These are phyloP conservation scores for Remorina albescens DNA, from an alignment of 2,797 vertebrate species.

Conservation along the genomic window DNA sequence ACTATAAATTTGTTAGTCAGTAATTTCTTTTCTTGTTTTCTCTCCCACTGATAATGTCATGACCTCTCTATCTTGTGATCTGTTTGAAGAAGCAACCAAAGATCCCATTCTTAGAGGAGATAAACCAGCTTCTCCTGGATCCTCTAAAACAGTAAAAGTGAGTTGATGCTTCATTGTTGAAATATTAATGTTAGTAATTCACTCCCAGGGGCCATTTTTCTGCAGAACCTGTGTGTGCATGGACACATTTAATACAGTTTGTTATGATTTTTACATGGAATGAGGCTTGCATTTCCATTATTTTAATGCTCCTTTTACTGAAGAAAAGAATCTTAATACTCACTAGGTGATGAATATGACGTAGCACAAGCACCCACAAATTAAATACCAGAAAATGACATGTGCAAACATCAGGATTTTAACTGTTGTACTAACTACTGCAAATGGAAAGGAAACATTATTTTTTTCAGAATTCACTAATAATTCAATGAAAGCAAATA, in stretches of 20 bases:
- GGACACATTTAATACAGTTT: neutral
- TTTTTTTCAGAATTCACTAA: no score
- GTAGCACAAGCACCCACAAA: no score
- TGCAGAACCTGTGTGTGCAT: no score
- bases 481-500: neutral
- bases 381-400: neutral
- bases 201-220: neutral
- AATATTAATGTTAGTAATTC: neutral
- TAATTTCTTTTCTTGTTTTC: no score
- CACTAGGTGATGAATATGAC: neutral
- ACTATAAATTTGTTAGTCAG: no score
- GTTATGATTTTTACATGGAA: neutral
- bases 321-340: neutral
- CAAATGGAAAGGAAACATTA: no score
- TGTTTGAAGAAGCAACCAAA: neutral
- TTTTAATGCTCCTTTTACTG: neutral
- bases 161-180: neutral
- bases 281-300: neutral
- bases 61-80: neutral
- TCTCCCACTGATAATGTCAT: no score
- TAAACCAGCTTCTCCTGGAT: neutral
- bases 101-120: neutral
- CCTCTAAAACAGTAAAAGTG: neutral
- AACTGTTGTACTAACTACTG: no score
- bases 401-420: neutral